Conservation (phyloP, 92 coral and sea anemone genomes). For the Palythoa grandis region DNA sequence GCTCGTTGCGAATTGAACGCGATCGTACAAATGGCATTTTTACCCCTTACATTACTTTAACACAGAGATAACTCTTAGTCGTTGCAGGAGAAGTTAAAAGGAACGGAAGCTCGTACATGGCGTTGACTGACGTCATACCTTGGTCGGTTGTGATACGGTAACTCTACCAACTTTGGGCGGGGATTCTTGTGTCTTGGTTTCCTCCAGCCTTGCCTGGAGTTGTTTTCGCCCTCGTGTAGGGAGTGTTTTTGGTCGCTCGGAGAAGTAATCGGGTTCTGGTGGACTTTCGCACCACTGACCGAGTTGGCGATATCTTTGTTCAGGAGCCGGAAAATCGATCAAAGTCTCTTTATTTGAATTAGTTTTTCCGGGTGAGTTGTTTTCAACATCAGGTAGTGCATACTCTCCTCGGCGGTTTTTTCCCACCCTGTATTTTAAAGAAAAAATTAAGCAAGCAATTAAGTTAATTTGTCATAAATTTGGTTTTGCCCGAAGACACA, state of each 20-base stretch:
- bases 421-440: constrained; percentile 57
- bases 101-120: neutral
- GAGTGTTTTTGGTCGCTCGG: constrained; percentile 24
- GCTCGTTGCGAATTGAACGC: too few relatives aligned
- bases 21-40: neutral
- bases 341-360: constrained; percentile 29
- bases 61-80: constrained; percentile 21
- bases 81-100: constrained; percentile 1
- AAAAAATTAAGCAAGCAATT: neutral
- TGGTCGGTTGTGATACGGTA: constrained; percentile 42
- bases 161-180: constrained; percentile 39
- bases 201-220: constrained; percentile 15
- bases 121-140: constrained; percentile 44
- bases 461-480: neutral
- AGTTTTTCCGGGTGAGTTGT: constrained; percentile 19
- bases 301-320: constrained; percentile 40
- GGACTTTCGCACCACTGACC: constrained; percentile 17
- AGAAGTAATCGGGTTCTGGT: constrained; percentile 32
- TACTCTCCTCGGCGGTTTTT: constrained; percentile 80
- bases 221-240: constrained; percentile 39
- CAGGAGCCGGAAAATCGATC: constrained; percentile 37
- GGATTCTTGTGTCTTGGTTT: constrained; percentile 8
- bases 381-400: constrained; percentile 69
- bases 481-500: too few relatives aligned
- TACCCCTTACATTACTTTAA: neutral